Evolutionary conservation across 2,113 vertebrate species (phyloP).

Genomic region (Pituophis catenifer): DNA sequence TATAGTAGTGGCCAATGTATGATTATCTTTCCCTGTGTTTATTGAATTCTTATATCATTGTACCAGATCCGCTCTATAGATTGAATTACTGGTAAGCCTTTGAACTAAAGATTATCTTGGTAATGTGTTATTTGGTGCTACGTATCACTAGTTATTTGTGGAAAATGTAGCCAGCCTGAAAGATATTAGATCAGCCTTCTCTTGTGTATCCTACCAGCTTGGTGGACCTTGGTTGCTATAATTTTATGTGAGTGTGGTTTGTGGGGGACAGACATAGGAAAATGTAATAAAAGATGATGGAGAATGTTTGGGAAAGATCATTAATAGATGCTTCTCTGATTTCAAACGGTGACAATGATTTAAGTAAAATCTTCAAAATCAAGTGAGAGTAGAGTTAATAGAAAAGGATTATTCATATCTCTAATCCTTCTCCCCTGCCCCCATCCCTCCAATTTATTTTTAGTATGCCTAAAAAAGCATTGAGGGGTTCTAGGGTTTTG

Average conservation of each 20-base stretch:
- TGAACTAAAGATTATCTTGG: background rate
- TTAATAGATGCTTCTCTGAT: background rate
- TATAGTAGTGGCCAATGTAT: background rate
- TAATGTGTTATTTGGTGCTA: background rate
- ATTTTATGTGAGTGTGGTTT: background rate
- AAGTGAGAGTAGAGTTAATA: background rate
- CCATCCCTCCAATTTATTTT: fast-evolving
- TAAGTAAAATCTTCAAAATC: background rate
- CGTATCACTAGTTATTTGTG: background rate
- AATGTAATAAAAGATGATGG: background rate
- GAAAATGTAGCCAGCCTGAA: background rate
- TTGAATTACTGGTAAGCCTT: background rate
- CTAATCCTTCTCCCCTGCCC: background rate
- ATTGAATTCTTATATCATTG: background rate
- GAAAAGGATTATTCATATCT: background rate
- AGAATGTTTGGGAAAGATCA: conserved; percentile 2
- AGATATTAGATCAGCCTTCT: background rate
- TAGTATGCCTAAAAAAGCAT: background rate
- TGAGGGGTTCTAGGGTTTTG: background rate
- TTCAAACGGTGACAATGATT: conserved; percentile 4
- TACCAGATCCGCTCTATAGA: background rate
- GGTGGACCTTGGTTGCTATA: background rate
- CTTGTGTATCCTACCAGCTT: background rate
- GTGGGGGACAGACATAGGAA: background rate
- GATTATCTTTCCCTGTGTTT: background rate